Evolutionary conservation across 2,797 vertebrate genomes (phyloP).

Genomic region (Varecia variegata): DNA sequence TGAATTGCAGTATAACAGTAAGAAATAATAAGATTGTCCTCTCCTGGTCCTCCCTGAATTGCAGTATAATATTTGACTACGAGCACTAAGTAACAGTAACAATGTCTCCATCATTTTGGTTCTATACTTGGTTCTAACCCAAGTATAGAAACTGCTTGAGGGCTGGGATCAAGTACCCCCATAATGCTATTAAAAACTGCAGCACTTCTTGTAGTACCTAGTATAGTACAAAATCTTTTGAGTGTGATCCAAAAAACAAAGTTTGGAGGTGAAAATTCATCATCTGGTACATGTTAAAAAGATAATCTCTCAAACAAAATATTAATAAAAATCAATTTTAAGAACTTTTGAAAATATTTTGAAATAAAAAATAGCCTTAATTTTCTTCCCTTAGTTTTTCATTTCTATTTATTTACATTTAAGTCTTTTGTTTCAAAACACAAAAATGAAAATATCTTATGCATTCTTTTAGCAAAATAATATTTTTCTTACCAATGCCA

Average conservation of each 20-base stretch:
- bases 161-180: background rate
- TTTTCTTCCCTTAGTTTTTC: background rate
- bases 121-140: no score
- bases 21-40: constrained; percentile 29
- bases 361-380: constrained; percentile 33
- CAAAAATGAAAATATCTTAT: constrained; percentile 46
- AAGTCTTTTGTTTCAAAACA: constrained; percentile 67
- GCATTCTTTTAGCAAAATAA: constrained; percentile 51
- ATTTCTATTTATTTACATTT: constrained; percentile 57
- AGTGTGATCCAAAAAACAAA: background rate
- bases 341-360: background rate
- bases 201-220: background rate
- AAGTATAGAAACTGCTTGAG: background rate
- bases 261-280: constrained; percentile 12
- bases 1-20: constrained; percentile 21
- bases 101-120: constrained; percentile 37
- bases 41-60: background rate
- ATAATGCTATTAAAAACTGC: background rate
- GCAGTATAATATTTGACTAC: background rate
- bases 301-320: constrained; percentile 42
- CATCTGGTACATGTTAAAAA: constrained; percentile 30
- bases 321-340: background rate
- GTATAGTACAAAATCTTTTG: constrained; percentile 26
- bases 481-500: constrained; percentile 95
- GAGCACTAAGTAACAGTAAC: background rate